Evolutionary conservation across 1,140 invertebrate genomes (phyloP).

Genomic region (roundworm (Caenorhabditis elegans)): WBcel235 BX284605.5:11737501-11738000

Average conservation of each 20-base stretch:
- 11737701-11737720: not conserved
- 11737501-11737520: not conserved
- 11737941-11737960: not conserved
- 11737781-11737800: not conserved
- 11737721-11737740: not conserved
- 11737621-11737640: not conserved
- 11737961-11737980: not conserved
- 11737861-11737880: not conserved
- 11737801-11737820: not conserved
- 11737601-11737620: constrained; percentile 21
- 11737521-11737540: constrained; percentile 16
- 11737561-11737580: not conserved
- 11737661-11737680: constrained; percentile 2
- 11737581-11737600: constrained; percentile 24
- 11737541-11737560: not conserved
- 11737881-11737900: constrained; percentile 29
- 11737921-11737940: not conserved
- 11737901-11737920: constrained; percentile 26
- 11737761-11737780: not conserved
- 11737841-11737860: not conserved
- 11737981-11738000: constrained; percentile 3
- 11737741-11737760: constrained; percentile 7
- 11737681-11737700: constrained; percentile 4
- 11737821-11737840: not conserved
- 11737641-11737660: not conserved